Evolutionary conservation across 2,113 vertebrate genomes (phyloP).

Genomic region (Piprites chloris): DNA sequence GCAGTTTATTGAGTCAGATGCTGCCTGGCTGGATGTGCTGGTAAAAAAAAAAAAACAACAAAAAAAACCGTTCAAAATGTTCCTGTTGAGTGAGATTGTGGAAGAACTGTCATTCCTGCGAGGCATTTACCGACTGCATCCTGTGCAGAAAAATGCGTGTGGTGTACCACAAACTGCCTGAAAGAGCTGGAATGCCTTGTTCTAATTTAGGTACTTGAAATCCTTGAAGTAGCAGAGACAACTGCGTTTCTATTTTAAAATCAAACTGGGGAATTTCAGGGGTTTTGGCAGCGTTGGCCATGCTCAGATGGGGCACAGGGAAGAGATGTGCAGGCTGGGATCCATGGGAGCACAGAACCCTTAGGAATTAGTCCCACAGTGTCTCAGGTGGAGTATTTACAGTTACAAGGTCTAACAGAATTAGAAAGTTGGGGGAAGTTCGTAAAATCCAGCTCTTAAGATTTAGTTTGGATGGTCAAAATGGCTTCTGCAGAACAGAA

Average conservation of each 20-base stretch:
- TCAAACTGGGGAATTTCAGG: not conserved
- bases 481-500: not conserved
- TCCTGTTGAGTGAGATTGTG: not conserved
- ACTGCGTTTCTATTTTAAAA: not conserved
- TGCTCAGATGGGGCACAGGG: not conserved
- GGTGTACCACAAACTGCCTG: not conserved
- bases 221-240: not conserved
- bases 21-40: not conserved
- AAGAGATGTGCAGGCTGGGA: not conserved
- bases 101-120: not conserved
- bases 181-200: not conserved
- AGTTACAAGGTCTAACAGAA: not conserved
- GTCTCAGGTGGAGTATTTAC: not conserved
- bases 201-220: not conserved
- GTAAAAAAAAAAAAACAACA: not conserved
- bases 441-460: not conserved
- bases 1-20: not conserved
- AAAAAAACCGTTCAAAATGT: not conserved
- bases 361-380: not conserved
- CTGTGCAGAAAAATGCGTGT: not conserved
- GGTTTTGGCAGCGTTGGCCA: not conserved
- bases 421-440: not conserved
- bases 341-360: not conserved
- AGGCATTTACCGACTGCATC: not conserved
- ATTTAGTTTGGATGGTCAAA: not conserved